Evolutionary conservation across 1,140 invertebrate species (phyloP), one percentile per base, ranked within the genome.

Genomic region (Ostrea edulis): DNA sequence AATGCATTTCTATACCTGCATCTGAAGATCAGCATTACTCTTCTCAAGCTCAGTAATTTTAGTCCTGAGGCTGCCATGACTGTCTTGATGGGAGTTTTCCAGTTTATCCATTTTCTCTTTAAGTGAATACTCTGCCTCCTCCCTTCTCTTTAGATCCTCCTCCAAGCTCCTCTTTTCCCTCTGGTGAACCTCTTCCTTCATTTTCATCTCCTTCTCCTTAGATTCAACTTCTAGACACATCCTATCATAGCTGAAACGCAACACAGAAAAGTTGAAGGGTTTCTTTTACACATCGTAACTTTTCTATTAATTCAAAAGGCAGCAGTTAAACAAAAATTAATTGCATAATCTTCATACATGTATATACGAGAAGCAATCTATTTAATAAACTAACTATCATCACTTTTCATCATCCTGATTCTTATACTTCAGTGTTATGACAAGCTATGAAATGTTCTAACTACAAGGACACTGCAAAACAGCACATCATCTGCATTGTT

Each of bases 1-100:
- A n/a, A n/a, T n/a, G n/a, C n/a, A n/a, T 5, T 44, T 92, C 93
- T 97, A 96, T 77, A 94, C 96, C 82, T 29, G 65, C 29, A 52
- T 94, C 87, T 94, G 93, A 85, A 94, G 92, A 44, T 93, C 91
- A 84, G 87, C 89, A 14, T 84, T 92, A 71, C 25, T 93, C 89
- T 88, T 95, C 93, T 84, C 84, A 62, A 88, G 62, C 35, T 88
- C 87, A 20, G 51, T 51, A 29, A 88, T 77, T 35, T 55, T 68
- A 17, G 87, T 52, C 62, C 52, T 88, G 12, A 52, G 62, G 25
- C 58, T 65, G 51, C 44, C 53, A 51, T 85, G 62, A 20, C 58
- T 84, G 58, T 77, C 87, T n/a, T 88, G 84, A 12, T 83, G 84
- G 8, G 82, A 84, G n/a, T 5, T 77, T 22, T 88, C 87, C n/a